Evolutionary conservation across 2,888 invertebrate genomes (phyloP), one percentile per base, ranked within the genome.

Genomic region (Tetanocera ferruginea): DNA sequence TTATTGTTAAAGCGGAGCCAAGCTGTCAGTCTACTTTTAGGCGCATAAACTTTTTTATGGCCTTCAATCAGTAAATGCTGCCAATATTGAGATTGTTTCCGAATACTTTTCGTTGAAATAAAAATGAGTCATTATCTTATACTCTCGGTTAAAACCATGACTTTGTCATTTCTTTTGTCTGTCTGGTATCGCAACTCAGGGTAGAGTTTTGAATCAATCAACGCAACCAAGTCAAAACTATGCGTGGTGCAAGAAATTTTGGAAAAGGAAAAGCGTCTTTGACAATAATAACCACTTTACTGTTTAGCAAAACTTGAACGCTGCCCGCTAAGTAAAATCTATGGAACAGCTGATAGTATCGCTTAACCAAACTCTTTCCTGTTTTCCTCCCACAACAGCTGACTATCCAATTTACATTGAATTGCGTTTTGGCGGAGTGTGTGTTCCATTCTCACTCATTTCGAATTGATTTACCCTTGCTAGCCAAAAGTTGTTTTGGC

Each of bases 391-490:
- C 69, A 69, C 69, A 69, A 69, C 69, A 69, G 69, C 69, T 69
- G 69, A 69, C 51, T 49, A 69, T 17, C 5, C 14, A 9, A 69
- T 51, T 69, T 69, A 25, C 49, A 69, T 49, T 23, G 69, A 69
- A 69, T 49, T 69, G 49, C 11, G 49, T 69, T 37, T 49, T n/a
- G 64, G 43, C 67, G 37, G 28, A 49, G 23, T 66, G 1, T 66
- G 1, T 51, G 69, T 69, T 69, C 28, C 51, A 14, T 69, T 69
- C 43, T 28, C 69, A 51, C 23, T 69, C n/a, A 28, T 69, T 69
- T 28, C 69, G 17, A 25, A 51, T 23, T 23, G 51, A 5, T 34
- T 67, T 8, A 23, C 64, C 31, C 62, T 14, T 23, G 19, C 57
- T 25, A 6, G 23, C n/a, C 57, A 60, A 11, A 28, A 60, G 11